These are phyloP conservation scores for Spea bombifrons DNA, from an alignment of 2,113 vertebrate genomes.

Conservation along the genomic window DNA sequence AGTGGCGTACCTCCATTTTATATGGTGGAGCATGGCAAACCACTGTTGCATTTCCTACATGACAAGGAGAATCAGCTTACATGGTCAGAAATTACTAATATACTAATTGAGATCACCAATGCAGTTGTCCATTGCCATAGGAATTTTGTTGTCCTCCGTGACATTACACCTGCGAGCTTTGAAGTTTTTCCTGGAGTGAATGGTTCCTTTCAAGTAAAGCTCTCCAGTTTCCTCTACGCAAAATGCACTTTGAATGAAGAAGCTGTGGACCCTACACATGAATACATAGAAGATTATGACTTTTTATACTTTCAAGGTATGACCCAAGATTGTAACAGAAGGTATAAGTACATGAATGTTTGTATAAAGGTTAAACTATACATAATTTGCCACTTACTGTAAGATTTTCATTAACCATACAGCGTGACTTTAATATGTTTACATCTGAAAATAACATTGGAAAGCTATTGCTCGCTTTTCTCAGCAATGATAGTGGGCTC, in stretches of 20 bases:
- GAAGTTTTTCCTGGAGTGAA: neutral
- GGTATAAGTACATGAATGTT: too few species aligned
- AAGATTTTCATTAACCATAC: too few species aligned
- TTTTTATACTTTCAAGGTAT: neutral
- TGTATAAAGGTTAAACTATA: too few species aligned
- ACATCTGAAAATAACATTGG: too few species aligned
- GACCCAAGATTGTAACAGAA: neutral
- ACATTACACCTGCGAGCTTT: constrained; percentile 42
- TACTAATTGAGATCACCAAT: constrained; percentile 20
- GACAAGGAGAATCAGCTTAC: constrained; percentile 31
- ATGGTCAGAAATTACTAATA: constrained; percentile 7
- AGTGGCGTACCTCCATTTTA: neutral
- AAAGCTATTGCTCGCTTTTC: too few species aligned
- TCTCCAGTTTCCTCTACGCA: constrained; percentile 34
- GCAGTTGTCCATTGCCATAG: constrained; percentile 17
- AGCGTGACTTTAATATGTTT: too few species aligned
- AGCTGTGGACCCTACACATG: constrained; percentile 1
- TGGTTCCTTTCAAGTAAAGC: constrained; percentile 17
- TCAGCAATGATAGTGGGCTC: too few species aligned
- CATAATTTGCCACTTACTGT: too few species aligned
- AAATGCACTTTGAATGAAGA: constrained; percentile 1
- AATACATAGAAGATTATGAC: neutral
- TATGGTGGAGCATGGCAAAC: constrained; percentile 29
- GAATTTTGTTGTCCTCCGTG: constrained; percentile 21
- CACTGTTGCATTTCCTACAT: constrained; percentile 27